These are phyloP conservation scores for Trichogramma evanescens DNA, from an alignment of 2,888 invertebrate genomes.

Conservation along the genomic window DNA sequence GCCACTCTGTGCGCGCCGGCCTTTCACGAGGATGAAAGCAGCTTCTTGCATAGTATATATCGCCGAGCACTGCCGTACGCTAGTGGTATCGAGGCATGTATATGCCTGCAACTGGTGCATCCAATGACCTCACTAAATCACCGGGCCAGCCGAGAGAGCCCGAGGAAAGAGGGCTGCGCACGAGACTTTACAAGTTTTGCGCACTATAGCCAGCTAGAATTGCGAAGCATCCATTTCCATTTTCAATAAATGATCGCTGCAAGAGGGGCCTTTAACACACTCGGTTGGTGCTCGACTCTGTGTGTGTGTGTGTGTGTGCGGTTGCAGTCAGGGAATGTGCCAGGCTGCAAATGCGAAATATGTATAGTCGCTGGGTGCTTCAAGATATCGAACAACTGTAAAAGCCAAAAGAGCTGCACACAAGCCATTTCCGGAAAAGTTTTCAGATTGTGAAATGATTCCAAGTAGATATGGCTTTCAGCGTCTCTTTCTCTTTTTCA, in stretches of 20 bases:
- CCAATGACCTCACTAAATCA: slow-evolving; percentile 6
- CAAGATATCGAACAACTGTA: no score
- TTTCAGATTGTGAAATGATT: slow-evolving; percentile 14
- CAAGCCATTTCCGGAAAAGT: slow-evolving; percentile 1
- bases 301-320: no score
- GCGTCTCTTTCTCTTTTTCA: background rate
- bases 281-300: background rate
- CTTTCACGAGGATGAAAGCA: no score
- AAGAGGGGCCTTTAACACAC: slow-evolving; percentile 8
- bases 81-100: background rate
- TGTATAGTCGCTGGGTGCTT: no score
- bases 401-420: no score
- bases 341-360: no score
- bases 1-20: background rate
- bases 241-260: slow-evolving; percentile 12
- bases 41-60: background rate
- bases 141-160: background rate
- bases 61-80: background rate
- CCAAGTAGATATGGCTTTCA: slow-evolving; percentile 14
- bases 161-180: no score
- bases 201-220: background rate
- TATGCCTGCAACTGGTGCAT: background rate
- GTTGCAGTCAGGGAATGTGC: no score
- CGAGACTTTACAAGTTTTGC: no score
- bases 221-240: slow-evolving; percentile 13